A percentile compares a stretch with the other conserved stretches of the same genome.
Evolutionary conservation across 2,888 invertebrate genomes (phyloP).

Genomic region (Altica lythri): DNA sequence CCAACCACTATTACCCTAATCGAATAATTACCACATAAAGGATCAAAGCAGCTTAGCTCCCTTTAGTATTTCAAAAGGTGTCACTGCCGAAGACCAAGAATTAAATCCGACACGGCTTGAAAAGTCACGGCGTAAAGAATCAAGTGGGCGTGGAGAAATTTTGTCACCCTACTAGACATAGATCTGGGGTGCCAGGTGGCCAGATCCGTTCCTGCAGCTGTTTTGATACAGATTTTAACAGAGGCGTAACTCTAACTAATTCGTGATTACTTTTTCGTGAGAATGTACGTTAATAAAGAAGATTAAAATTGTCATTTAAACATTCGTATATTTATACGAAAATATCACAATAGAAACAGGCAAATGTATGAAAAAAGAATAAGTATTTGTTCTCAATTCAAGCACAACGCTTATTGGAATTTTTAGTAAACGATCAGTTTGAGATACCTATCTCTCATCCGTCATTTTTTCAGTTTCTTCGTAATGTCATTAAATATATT

Average conservation of each 20-base stretch:
- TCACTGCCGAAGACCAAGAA: conserved; percentile 3
- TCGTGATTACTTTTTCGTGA: too few species aligned
- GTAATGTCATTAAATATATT: too few species aligned
- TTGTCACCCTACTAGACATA: conserved; percentile 55
- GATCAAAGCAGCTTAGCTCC: not conserved
- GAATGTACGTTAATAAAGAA: too few species aligned
- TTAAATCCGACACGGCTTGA: conserved; percentile 57
- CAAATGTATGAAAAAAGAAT: too few species aligned
- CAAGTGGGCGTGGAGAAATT: conserved; percentile 57
- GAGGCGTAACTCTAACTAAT: not conserved
- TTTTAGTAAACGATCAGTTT: too few species aligned
- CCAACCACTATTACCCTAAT: conserved; percentile 8
- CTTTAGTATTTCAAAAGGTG: conserved; percentile 12
- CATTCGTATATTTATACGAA: too few species aligned
- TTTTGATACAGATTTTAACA: not conserved
- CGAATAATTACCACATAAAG: conserved; percentile 1
- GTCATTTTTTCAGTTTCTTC: too few species aligned
- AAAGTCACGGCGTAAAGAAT: conserved; percentile 59
- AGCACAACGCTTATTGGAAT: too few species aligned
- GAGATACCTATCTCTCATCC: too few species aligned
- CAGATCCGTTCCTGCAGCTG: conserved; percentile 31
- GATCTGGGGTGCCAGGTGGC: conserved; percentile 40
- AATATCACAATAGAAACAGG: too few species aligned
- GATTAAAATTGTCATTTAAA: too few species aligned
- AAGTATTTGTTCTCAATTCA: too few species aligned